Base-by-base conservation (phyloP, 2,797 vertebrate genomes). In the Tokudaia muenninki region DNA sequence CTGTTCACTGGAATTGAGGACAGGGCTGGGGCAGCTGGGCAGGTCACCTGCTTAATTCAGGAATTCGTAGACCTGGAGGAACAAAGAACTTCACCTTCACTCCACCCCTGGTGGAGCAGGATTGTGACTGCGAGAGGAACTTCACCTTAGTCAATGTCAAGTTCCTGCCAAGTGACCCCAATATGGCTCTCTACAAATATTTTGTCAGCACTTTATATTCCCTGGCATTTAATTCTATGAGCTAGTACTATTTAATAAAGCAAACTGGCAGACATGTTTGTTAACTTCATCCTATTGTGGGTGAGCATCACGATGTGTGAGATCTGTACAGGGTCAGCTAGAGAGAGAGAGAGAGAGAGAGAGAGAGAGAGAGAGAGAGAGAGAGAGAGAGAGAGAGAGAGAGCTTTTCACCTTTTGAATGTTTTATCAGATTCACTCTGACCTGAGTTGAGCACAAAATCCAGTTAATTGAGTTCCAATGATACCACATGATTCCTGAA, bases 241-340 rank as follows among this genome's bases (percentile, higher is more conserved):
- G 57, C 77, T 3, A 1, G 44, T 1, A 7, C 65, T 94, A 78
- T 65, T 87, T 79, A 94, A 61, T 59, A 72, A 93, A 63, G 92
- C 81, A 90, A 94, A 87, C 82, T 37, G 75, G 81, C 74, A 90
- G 52, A 82, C 17, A 52, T 44, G 65, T 50, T 94, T 95, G 67
- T 95, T 89, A 87, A 55, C 77, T 70, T 94, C 70, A 91, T 94
- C 75, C 79, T 21, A 79, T 86, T 92, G n/a, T 91, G 83, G 79
- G 34, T 34, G 55, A 26, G 86, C 29, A 81, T 94, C 77, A 63
- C 55, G 67, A 61, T 95, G 87, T 12, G 87, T 52, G 34, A 63
- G 83, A 52, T 79, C 19, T 24, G 34, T 67, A 3, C 80, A 75
- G 47, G 83, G 63, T 77, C 50, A 93, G 79, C 90, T 31, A n/a